Evolutionary conservation across 2,888 invertebrate species (phyloP), one percentile per base, ranked within the genome.

Genomic region (Campaea margaritaria): DNA sequence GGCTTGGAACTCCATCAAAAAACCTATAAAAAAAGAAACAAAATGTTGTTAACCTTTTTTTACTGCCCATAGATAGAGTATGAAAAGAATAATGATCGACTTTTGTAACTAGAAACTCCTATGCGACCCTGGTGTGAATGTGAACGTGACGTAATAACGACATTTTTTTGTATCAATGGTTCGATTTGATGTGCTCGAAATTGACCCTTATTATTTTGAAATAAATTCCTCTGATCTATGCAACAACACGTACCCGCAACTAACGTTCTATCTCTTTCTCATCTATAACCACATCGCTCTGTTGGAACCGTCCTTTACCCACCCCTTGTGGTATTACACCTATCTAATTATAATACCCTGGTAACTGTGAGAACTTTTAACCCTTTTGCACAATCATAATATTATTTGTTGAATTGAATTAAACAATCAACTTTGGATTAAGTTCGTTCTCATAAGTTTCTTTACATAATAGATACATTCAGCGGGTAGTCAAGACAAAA

Each of bases 331-430:
- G 21, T 5, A 21, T n/a, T 34, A 34, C 34, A 34, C 34, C 34
- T 34, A 11, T 9, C n/a, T 36, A 36, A 36, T 36, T n/a, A 36
- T 43, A 5, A 12, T 12, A 16, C 21, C 43, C 43, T 43, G 21
- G 43, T 43, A 43, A 12, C 43, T 43, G 64, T 82, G 78, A 68
- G 77, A 80, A 75, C 68, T 60, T 61, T 56, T 46, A 64, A 62
- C 57, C 62, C 58, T 62, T 61, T 57, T 28, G 10, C 51, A 8
- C 31, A 31, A 2, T 27, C 16, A 0, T 21, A 9, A 0, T 12
- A n/a, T 4, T n/a, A 27, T 44, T 27, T 2, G 0, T 44, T 21
- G 21, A 21, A 21, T 5, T 21, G 21, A 5, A 21, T 21, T 21
- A 21, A 21, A 21, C 3, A 21, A 21, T 21, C 21, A 21, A 21